A percentile compares a stretch with the other conserved stretches of the same genome.
phyloP scores from a whole-genome alignment of 2,888 invertebrate species.

The Diploptera punctata region DNA sequence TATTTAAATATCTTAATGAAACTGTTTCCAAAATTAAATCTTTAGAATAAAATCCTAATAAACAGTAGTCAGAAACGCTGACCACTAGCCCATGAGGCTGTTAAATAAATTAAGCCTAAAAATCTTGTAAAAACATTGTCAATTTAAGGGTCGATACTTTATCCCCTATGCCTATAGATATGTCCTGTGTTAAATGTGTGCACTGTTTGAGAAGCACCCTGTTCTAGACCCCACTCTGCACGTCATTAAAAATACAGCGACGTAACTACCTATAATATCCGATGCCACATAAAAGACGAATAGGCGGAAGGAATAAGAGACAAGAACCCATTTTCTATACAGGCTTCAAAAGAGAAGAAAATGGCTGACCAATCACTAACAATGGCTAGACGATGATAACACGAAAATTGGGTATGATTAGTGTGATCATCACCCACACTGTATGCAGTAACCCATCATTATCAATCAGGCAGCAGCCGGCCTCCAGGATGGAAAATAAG shows the following conservation, averaged over 20 bases:
- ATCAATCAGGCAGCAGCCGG: neutral
- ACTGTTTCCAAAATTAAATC: too few relatives aligned
- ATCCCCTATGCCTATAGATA: too few relatives aligned
- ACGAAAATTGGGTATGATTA: constrained; percentile 38
- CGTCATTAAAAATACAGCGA: neutral
- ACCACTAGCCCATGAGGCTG: too few relatives aligned
- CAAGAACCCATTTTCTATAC: neutral
- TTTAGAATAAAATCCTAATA: too few relatives aligned
- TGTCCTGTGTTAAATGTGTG: too few relatives aligned
- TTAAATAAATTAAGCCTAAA: too few relatives aligned
- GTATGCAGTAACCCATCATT: constrained; percentile 2
- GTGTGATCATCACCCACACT: neutral
- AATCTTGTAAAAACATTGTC: too few relatives aligned
- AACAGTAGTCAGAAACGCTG: too few relatives aligned
- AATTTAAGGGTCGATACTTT: too few relatives aligned
- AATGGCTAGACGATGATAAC: constrained; percentile 39
- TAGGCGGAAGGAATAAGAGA: neutral
- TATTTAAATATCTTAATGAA: too few relatives aligned
- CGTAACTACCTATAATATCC: neutral
- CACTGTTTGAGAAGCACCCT: too few relatives aligned
- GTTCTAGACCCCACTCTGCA: neutral
- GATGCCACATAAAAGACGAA: neutral
- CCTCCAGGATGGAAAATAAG: neutral
- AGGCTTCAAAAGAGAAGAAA: neutral
- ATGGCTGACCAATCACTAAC: constrained; percentile 39